Evolutionary conservation across 2,888 invertebrate species (phyloP), one percentile per base, ranked within the genome.

Genomic region (Himalopsyche japonica): DNA sequence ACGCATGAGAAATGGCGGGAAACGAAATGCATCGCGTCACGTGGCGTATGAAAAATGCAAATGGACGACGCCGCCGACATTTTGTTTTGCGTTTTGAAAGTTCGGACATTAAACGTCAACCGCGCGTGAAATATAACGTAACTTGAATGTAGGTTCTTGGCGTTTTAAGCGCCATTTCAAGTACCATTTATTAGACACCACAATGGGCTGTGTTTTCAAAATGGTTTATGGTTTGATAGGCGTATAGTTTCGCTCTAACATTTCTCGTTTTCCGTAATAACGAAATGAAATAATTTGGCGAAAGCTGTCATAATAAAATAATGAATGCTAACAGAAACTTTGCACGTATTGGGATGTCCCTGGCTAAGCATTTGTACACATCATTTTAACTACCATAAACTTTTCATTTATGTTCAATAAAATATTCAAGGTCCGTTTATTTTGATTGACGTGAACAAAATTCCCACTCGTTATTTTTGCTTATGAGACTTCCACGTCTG

Each of bases 71-170:
- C 27, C 70, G 70, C 70, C 70, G 48, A 79, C 79, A 79, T 48
- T 79, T 79, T 79, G 30, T 79, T 43, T 48, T 79, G 43, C 49
- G 48, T 30, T 27, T 32, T 76, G 34, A 78, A 82, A 57, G 37
- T 82, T 82, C 49, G 47, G 78, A 82, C 82, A 78, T 78, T 78
- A 76, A 78, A 78, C 32, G 82, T 82, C 77, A 37, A 77, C 32
- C 82, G 82, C 49, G 32, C 48, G 47, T 82, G 82, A 82, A 49
- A 57, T 82, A 82, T 82, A 48, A 34, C 76, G 12, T 27, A 82
- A 82, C 49, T 82, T 82, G 30, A n/a, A 32, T 30, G 49, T 43
- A 79, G 48, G 49, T 32, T 79, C 32, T 20, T 10, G 48, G 48
- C 27, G 79, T 79, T 79, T 30, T 79, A 48, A 48, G 48, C 79